These are phyloP conservation scores for Panurus biarmicus DNA, from an alignment of 2,113 vertebrate genomes.

Conservation along the genomic window DNA sequence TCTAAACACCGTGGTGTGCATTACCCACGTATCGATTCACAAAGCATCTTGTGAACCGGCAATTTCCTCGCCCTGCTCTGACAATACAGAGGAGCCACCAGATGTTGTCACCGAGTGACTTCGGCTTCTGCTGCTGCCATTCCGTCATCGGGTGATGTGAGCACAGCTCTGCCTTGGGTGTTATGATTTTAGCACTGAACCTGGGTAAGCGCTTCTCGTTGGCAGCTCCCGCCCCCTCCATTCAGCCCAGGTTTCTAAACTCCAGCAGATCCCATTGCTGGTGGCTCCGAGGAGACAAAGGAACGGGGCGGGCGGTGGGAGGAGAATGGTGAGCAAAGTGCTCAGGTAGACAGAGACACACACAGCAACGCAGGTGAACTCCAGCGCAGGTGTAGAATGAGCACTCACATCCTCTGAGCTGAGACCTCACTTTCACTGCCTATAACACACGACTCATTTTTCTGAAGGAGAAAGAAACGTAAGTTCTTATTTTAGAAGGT, in stretches of 20 bases:
- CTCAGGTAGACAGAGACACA: conserved; percentile 44
- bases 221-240: background rate
- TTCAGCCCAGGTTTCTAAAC: conserved; percentile 1
- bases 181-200: background rate
- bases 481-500: conserved; percentile 60
- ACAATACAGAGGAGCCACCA: background rate
- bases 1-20: background rate
- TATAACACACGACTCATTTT: conserved; percentile 27
- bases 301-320: conserved; percentile 58
- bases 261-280: background rate
- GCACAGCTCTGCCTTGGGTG: background rate
- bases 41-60: background rate
- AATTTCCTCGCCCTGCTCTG: background rate
- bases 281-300: conserved; percentile 47
- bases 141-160: background rate
- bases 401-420: conserved; percentile 24
- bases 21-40: conserved; percentile 10
- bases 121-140: background rate
- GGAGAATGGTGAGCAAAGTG: conserved; percentile 49
- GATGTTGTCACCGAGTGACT: background rate
- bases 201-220: background rate
- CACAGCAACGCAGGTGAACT: conserved; percentile 60
- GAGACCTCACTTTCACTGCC: conserved; percentile 17
- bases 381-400: conserved; percentile 31
- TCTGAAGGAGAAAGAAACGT: conserved; percentile 61